These are phyloP conservation scores for Chiroxiphia lanceolata DNA, from an alignment of 2,797 vertebrate genomes.

Conservation along the genomic window DNA sequence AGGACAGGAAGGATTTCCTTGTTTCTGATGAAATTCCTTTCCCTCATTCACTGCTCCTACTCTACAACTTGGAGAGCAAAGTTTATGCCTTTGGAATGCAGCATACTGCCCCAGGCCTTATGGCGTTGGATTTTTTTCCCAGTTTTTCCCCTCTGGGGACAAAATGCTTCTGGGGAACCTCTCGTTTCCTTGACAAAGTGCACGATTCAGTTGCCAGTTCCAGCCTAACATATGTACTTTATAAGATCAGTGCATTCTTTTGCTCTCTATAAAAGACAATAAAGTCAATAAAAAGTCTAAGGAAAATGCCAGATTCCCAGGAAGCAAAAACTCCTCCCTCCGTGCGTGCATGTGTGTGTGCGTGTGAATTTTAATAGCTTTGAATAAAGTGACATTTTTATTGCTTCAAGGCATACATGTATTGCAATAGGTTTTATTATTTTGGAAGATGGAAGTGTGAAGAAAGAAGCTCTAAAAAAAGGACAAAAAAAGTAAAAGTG, in stretches of 20 bases:
- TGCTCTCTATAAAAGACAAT: neutral
- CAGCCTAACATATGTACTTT: neutral
- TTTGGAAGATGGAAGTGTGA: neutral
- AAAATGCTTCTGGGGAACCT: neutral
- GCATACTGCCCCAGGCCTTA: neutral
- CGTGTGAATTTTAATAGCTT: neutral
- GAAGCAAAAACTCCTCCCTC: neutral
- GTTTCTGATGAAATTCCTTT: conserved; percentile 1
- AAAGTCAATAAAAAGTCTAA: neutral
- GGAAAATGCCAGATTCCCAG: neutral
- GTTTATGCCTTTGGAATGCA: conserved; percentile 36
- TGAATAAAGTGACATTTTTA: conserved; percentile 42
- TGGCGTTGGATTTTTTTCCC: neutral
- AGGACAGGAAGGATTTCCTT: neutral
- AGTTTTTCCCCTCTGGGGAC: neutral
- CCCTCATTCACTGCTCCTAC: neutral
- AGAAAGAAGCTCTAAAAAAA: neutral
- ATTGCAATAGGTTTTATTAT: conserved; percentile 28
- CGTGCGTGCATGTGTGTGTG: neutral
- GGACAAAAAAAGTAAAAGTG: neutral
- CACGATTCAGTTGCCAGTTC: neutral
- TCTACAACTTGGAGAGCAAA: neutral
- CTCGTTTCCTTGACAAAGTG: conserved; percentile 25
- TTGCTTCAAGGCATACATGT: conserved; percentile 34
- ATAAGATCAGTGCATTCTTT: conserved; percentile 6